Conservation (phyloP, 2,797 vertebrate genomes). For the Ateles fusciceps region DNA sequence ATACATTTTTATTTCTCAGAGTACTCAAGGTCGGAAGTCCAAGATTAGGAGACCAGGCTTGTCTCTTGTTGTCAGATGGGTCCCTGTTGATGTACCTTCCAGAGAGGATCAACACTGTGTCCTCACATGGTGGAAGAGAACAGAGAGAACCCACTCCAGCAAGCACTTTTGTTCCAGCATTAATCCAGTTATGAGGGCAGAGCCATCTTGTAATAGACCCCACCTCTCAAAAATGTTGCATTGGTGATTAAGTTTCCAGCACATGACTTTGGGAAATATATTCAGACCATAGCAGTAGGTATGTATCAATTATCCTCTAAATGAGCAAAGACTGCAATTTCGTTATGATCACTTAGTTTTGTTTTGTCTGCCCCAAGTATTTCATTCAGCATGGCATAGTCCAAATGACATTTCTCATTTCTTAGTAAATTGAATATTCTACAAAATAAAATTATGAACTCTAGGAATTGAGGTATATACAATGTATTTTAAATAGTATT, state of each 20-base stretch:
- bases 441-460: neutral
- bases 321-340: neutral
- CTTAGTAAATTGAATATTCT: neutral
- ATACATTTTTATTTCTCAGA: neutral
- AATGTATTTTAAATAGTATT: neutral
- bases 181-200: neutral
- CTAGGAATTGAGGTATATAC: neutral
- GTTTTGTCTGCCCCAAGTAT: neutral
- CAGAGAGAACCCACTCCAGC: neutral
- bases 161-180: neutral
- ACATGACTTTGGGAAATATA: neutral
- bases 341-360: neutral
- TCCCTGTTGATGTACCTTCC: neutral
- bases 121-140: neutral
- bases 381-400: neutral
- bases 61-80: neutral
- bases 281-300: neutral
- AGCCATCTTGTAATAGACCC: neutral
- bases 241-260: neutral
- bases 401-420: neutral
- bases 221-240: neutral
- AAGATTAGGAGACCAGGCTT: neutral
- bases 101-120: neutral
- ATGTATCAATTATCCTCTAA: neutral
- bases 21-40: neutral